Conservation (phyloP, 2,113 vertebrate species). For the Toxotes jaculatrix region DNA sequence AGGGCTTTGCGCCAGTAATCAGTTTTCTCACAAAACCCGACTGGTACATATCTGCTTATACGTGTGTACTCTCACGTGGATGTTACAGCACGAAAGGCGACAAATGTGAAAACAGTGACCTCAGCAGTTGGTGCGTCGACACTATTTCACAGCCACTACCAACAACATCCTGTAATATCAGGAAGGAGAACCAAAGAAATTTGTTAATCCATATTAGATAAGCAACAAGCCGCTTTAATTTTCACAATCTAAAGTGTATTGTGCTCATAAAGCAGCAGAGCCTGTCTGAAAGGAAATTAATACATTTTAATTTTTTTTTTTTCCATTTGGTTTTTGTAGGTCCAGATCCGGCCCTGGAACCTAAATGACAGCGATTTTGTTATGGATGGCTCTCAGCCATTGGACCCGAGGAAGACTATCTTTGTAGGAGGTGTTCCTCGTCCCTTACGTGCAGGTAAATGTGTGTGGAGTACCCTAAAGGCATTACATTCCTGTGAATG, state of each 20-base stretch:
- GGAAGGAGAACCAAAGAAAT: conserved; percentile 1
- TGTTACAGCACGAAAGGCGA: not conserved
- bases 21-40: not conserved
- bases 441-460: conserved; percentile 94
- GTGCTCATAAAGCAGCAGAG: not conserved
- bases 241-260: conserved; percentile 25
- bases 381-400: conserved; percentile 98
- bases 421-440: conserved; percentile 99
- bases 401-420: conserved; percentile 98
- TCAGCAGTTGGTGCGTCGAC: not conserved
- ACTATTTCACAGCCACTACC: not conserved
- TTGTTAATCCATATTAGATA: conserved; percentile 17
- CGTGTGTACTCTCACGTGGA: not conserved
- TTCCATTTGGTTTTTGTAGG: conserved; percentile 78
- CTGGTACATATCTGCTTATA: not conserved
- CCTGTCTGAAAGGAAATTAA: not conserved
- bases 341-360: conserved; percentile 99
- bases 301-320: not conserved
- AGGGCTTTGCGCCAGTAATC: not conserved
- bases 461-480: not conserved
- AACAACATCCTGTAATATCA: not conserved
- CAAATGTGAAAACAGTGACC: not conserved
- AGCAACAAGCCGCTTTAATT: conserved; percentile 9
- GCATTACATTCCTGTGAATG: not conserved
- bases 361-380: conserved; percentile 99